phyloP scores from a whole-genome alignment of 1,140 invertebrate genomes.

The Akabosia matsudoensis region DNA sequence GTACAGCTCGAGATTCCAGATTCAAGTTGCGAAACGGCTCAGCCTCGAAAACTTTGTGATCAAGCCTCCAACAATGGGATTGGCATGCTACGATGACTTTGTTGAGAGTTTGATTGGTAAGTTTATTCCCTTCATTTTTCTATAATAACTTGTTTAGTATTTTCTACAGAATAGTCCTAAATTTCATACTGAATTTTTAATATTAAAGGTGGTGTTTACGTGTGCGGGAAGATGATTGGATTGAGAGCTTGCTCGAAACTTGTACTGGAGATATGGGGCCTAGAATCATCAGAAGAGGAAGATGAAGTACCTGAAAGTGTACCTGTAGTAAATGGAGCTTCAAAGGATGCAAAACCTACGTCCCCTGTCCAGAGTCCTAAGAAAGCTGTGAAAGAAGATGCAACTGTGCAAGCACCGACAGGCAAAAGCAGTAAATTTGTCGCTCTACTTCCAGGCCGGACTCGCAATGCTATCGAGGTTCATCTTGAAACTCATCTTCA shows the following conservation, averaged over 20 bases:
- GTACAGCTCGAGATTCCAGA: background rate
- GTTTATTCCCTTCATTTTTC: too few species aligned
- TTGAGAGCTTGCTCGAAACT: background rate
- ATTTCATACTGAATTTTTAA: too few species aligned
- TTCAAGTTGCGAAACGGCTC: background rate
- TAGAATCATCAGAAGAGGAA: background rate
- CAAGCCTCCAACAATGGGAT: background rate
- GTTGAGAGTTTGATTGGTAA: background rate
- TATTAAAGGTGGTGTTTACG: too few species aligned
- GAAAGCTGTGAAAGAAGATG: too few species aligned
- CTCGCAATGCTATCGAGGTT: too few species aligned
- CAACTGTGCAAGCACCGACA: too few species aligned
- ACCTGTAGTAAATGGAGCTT: background rate
- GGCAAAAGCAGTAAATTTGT: too few species aligned
- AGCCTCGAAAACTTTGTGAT: background rate
- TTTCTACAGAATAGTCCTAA: too few species aligned
- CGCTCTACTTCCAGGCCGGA: too few species aligned
- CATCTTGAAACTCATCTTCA: too few species aligned
- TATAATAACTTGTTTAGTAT: too few species aligned
- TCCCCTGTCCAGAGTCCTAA: background rate
- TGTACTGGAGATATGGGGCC: background rate
- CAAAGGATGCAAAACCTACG: too few species aligned
- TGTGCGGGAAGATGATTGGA: background rate
- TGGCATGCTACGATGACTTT: background rate
- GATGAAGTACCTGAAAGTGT: background rate